Conservation (phyloP, 2,888 invertebrate species). For the Dilophus febrilis region DNA sequence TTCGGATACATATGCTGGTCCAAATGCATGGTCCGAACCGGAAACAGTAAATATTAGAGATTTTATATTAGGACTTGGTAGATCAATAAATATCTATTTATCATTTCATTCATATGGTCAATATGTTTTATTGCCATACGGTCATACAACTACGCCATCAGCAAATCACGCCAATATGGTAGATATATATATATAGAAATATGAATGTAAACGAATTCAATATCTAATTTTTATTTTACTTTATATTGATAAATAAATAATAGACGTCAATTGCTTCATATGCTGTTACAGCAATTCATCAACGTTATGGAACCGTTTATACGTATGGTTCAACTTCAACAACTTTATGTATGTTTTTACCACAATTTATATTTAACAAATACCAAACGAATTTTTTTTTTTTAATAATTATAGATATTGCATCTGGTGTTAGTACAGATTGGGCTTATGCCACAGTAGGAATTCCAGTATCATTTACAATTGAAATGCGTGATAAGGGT, state of each 20-base stretch:
- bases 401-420: conserved; percentile 44
- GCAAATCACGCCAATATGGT: conserved; percentile 29
- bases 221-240: too few species aligned
- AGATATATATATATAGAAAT: conserved; percentile 6
- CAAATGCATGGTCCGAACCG: conserved; percentile 37
- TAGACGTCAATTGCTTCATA: conserved; percentile 1
- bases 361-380: too few species aligned
- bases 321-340: conserved; percentile 40
- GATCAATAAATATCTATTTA: conserved; percentile 32
- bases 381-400: too few species aligned
- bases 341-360: conserved; percentile 38
- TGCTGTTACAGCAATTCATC: conserved; percentile 19
- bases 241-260: too few species aligned
- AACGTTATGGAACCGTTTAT: conserved; percentile 41
- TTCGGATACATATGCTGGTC: conserved; percentile 33
- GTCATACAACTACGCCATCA: conserved; percentile 29
- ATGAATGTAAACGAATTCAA: too few species aligned
- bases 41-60: conserved; percentile 32
- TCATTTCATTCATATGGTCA: conserved; percentile 50
- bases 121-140: conserved; percentile 39
- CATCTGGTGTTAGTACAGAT: conserved; percentile 52
- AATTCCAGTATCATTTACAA: conserved; percentile 48
- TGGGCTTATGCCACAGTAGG: conserved; percentile 54
- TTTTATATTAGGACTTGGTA: conserved; percentile 22
- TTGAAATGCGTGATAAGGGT: conserved; percentile 43